phyloP scores from a whole-genome alignment of 2,888 invertebrate species.

The Parnassius mnemosyne region DNA sequence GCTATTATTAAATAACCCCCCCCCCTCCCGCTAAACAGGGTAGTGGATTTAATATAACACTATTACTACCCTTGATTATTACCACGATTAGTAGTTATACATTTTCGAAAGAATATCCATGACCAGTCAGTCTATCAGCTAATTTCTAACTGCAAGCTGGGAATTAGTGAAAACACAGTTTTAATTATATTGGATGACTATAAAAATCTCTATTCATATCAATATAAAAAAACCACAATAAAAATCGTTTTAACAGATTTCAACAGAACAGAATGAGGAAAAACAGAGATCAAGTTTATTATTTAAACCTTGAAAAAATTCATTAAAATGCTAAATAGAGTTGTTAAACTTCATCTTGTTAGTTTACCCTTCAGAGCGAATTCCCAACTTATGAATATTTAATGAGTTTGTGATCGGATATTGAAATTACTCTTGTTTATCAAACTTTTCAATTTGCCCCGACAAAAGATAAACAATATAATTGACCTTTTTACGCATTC shows the following conservation, averaged over 20 bases:
- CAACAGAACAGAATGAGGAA: not conserved
- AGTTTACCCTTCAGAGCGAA: not conserved
- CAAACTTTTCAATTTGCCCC: not conserved
- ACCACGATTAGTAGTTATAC: no score
- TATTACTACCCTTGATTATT: no score
- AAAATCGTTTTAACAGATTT: not conserved
- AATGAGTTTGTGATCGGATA: slow-evolving; percentile 1
- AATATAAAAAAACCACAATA: not conserved
- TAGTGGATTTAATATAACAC: no score
- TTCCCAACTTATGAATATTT: not conserved
- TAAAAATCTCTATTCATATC: not conserved
- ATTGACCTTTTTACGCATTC: no score
- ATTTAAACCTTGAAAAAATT: not conserved
- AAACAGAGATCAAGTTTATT: not conserved
- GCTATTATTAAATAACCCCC: no score
- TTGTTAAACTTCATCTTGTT: not conserved
- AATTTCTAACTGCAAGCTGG: no score
- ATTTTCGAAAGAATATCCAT: no score
- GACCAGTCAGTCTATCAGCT: no score
- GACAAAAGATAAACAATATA: not conserved
- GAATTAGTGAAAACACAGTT: no score
- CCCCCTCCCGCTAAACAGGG: no score
- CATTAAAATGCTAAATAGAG: not conserved
- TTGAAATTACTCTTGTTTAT: slow-evolving; percentile 2
- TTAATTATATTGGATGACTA: no score